phyloP scores from a whole-genome alignment of 92 coral and sea anemone genomes.

The Parazoanthus darwini region DNA sequence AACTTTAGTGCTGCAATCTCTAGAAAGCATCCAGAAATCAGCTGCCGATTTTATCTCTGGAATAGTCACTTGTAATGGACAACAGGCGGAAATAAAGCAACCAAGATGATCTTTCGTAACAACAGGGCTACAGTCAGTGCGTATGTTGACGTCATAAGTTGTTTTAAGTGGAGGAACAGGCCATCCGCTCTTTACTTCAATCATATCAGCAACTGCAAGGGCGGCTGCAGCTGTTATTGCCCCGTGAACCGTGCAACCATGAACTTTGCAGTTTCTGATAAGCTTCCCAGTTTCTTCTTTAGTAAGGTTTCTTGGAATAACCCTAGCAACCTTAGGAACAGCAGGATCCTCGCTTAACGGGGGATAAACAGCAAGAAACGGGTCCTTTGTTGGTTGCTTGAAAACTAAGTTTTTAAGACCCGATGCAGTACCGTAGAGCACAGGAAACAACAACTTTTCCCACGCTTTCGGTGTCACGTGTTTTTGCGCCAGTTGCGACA shows the following conservation, averaged over 20 bases:
- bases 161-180: neutral
- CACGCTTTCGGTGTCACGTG: conserved; percentile 42
- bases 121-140: conserved; percentile 44
- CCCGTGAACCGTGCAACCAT: conserved; percentile 50
- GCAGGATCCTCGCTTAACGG: conserved; percentile 18
- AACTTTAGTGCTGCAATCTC: neutral
- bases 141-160: conserved; percentile 36
- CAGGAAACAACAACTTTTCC: neutral
- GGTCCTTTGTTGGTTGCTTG: neutral
- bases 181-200: neutral
- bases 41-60: neutral
- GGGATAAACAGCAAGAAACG: conserved; percentile 34
- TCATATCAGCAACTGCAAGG: conserved; percentile 27
- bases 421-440: neutral
- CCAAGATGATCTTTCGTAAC: conserved; percentile 31
- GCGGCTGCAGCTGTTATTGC: conserved; percentile 41
- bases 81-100: conserved; percentile 21
- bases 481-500: conserved; percentile 29
- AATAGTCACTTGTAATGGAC: neutral
- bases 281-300: conserved; percentile 38
- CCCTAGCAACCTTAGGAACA: conserved; percentile 18
- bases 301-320: conserved; percentile 40
- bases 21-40: conserved; percentile 1
- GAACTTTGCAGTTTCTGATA: conserved; percentile 33
- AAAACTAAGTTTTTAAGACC: neutral